Evolutionary conservation across 2,113 vertebrate species (phyloP), one percentile per base, ranked within the genome.

Genomic region (Silurus asotus): DNA sequence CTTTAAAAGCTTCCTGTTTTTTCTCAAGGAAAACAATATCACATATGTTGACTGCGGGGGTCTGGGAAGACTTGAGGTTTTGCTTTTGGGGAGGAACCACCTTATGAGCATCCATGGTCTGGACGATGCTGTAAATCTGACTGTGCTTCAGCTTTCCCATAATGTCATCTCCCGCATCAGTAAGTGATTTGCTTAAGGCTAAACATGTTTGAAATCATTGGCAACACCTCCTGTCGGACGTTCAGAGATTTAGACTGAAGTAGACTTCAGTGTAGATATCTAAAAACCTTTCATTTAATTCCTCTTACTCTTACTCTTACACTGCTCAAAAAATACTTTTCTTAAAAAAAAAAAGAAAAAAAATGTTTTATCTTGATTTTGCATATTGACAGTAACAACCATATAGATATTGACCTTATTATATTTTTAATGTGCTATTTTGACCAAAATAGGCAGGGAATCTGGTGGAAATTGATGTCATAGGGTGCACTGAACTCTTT

Each of bases 81-180:
- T 99, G 86, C 93, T 95, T 81, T 91, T 99, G 37, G 94, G 91
- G 91, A 93, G 93, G 91, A 99, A 99, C 90, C 91, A 89, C 19
- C 93, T 99, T 88, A 95, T 94, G n/a, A 97, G 96, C 82, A 89
- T 98, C 89, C 96, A 93, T 67, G 98, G 97, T 65, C 91, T 99
- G 88, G 93, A 91, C 64, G 95, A 94, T n/a, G 97, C 96, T 76
- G 93, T 88, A 85, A 96, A 95, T 91, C 89, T 99, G 70, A 91
- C 90, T 6, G 90, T 92, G 86, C 95, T 99, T 82, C 96, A 99
- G 88, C 90, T 99, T 56, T 98, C 98, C 0, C 90, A 96, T 90
- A 99, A 99, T 88, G 95, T 90, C 92, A 96, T 99, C 91, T 96
- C 95, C 15, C 95, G 96, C 89, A 95, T 99, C 77, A 96, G 98